Evolutionary conservation across 2,888 invertebrate species (phyloP).

Genomic region (Homarus gammarus): DNA sequence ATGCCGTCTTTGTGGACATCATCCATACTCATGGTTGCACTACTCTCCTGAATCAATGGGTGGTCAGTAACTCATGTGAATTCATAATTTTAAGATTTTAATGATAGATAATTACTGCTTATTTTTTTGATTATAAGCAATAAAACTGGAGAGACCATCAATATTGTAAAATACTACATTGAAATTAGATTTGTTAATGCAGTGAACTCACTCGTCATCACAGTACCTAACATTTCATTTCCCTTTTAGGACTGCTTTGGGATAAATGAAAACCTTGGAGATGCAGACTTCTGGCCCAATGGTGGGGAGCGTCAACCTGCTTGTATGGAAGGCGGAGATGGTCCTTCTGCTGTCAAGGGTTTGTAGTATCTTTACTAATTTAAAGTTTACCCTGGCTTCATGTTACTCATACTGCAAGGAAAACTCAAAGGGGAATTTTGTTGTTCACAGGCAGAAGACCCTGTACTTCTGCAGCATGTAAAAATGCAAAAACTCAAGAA

Average conservation of each 20-base stretch:
- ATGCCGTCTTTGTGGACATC: slow-evolving; percentile 72
- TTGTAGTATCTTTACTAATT: background rate
- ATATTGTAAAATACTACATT: no score
- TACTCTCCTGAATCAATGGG: slow-evolving; percentile 48
- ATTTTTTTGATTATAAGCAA: background rate
- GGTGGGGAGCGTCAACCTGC: slow-evolving; percentile 71
- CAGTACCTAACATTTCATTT: background rate
- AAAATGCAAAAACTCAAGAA: background rate
- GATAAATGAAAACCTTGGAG: slow-evolving; percentile 70
- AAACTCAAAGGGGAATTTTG: no score
- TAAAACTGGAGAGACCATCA: no score
- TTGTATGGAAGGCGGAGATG: slow-evolving; percentile 67
- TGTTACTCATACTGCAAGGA: no score
- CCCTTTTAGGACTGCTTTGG: slow-evolving; percentile 70
- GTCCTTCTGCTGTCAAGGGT: slow-evolving; percentile 58
- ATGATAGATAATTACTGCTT: background rate
- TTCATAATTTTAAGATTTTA: background rate
- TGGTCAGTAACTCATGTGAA: slow-evolving; percentile 12
- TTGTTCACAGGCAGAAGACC: no score
- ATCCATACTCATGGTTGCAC: slow-evolving; percentile 74
- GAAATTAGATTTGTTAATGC: no score
- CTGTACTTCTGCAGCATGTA: background rate
- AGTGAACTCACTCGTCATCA: background rate
- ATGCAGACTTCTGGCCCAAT: slow-evolving; percentile 74
- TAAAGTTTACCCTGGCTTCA: background rate